Evolutionary conservation across 2,888 invertebrate genomes (phyloP), one percentile per base, ranked within the genome.

Genomic region (Cepaea hortensis): DNA sequence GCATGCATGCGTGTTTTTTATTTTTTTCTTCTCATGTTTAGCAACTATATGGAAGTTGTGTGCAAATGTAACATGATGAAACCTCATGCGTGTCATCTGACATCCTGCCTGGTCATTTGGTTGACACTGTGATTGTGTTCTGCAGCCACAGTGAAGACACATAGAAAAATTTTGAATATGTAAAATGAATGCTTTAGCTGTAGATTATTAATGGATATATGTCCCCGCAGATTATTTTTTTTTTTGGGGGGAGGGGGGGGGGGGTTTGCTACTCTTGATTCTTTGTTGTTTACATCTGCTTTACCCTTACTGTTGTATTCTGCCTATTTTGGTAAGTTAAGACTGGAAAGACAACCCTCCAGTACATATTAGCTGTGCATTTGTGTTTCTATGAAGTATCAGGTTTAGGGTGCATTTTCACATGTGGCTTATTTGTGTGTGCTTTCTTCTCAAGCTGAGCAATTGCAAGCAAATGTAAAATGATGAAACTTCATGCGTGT

Each of bases 31-130:
- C 35, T 35, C 35, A 35, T 35, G 35, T 35, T 1, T 35, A 35
- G 35, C 35, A 35, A 35, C 35, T 35, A 35, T 35, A 35, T 35
- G 1, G 0, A 35, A 35, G 35, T 35, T 35, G 55, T 55, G 55
- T 55, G 55, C 55, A 55, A 55, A 55, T 55, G 77, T 77, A 77
- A 77, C 5, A 77, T 77, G 77, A 77, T 77, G 77, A 77, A 61
- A 61, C 77, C 77, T 77, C 77, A 77, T 77, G 77, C 77, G 77
- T 77, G 77, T 77, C 77, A 77, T 77, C 77, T 77, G 77, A 77
- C 55, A 55, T 61, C 77, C 55, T 55, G 11, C 61, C 50, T 77
- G 77, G 9, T n/a, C 77, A 55, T 77, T 61, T 50, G 9, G 55
- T 77, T 55, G 46, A 55, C 15, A 55, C 23, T n/a, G 50, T 76